A percentile compares a stretch with the other conserved stretches of the same genome.
Conservation (phyloP, 2,797 vertebrate species). For the Acipenser ruthenus region DNA sequence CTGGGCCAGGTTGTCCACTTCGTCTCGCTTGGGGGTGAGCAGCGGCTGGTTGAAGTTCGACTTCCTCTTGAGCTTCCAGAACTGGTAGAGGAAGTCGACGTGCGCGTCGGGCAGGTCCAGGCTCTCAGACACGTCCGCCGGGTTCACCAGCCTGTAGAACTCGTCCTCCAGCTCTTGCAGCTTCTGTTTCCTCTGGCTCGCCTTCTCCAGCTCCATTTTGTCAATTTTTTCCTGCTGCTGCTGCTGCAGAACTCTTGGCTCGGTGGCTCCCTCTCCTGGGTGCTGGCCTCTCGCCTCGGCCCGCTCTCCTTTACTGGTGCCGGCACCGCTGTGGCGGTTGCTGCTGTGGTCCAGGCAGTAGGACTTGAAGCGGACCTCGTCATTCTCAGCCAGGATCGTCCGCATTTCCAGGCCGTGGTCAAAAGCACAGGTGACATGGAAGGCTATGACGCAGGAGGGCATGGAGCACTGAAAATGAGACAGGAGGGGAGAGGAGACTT, state of each 20-base stretch:
- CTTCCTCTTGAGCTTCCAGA: constrained; percentile 94
- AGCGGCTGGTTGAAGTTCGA: constrained; percentile 83
- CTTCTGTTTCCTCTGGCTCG: constrained; percentile 86
- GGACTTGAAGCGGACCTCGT: constrained; percentile 95
- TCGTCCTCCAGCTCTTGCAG: constrained; percentile 89
- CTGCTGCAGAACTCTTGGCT: constrained; percentile 7
- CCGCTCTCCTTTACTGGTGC: constrained; percentile 19
- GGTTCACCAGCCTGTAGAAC: constrained; percentile 85
- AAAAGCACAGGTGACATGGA: constrained; percentile 96
- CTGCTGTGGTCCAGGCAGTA: constrained; percentile 92
- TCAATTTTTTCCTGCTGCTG: constrained; percentile 57
- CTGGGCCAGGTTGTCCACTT: constrained; percentile 93
- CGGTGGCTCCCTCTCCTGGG: constrained; percentile 23
- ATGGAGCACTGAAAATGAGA: constrained; percentile 76
- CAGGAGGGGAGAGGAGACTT: constrained; percentile 15
- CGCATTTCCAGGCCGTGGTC: constrained; percentile 90
- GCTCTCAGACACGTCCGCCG: constrained; percentile 76
- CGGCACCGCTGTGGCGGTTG: constrained; percentile 2
- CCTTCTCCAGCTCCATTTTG: constrained; percentile 78
- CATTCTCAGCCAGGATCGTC: constrained; percentile 89
- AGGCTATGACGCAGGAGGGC: constrained; percentile 88
- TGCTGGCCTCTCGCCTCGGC: constrained; percentile 43
- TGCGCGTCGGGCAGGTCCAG: constrained; percentile 67
- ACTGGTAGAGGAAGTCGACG: constrained; percentile 93
- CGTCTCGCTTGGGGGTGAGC: constrained; percentile 81